These are phyloP conservation scores for Melieria omissa DNA, from an alignment of 2,888 invertebrate species.

Conservation along the genomic window DNA sequence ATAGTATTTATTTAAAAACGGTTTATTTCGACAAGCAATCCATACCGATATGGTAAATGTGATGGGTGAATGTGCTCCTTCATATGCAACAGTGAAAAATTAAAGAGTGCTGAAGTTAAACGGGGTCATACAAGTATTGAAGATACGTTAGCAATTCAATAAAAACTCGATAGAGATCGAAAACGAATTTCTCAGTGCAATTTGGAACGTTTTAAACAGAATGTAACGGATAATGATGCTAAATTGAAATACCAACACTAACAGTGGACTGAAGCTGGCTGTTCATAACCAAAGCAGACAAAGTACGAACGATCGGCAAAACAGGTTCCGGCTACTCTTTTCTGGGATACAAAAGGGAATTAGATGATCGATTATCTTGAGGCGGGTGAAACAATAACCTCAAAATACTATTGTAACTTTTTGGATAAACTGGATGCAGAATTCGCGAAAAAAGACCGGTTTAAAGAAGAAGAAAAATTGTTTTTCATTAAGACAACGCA, in stretches of 20 bases:
- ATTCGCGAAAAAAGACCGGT: neutral
- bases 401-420: neutral
- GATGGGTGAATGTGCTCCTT: neutral
- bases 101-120: neutral
- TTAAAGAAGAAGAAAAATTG: neutral
- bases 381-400: too few species aligned
- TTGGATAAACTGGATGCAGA: constrained; percentile 1
- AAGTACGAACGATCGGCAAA: too few species aligned
- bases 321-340: too few species aligned
- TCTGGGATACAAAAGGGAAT: neutral
- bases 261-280: neutral
- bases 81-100: neutral
- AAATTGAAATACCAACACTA: neutral
- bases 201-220: too few species aligned
- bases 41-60: too few species aligned
- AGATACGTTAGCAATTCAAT: too few species aligned
- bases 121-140: neutral
- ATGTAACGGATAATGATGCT: neutral
- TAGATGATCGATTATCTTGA: too few species aligned
- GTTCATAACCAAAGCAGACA: neutral
- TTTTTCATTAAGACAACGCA: neutral
- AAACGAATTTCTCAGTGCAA: too few species aligned
- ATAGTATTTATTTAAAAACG: too few species aligned
- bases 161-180: too few species aligned
- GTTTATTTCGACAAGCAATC: too few species aligned